phyloP scores from a whole-genome alignment of 2,113 vertebrate genomes.

The Anhinga anhinga region DNA sequence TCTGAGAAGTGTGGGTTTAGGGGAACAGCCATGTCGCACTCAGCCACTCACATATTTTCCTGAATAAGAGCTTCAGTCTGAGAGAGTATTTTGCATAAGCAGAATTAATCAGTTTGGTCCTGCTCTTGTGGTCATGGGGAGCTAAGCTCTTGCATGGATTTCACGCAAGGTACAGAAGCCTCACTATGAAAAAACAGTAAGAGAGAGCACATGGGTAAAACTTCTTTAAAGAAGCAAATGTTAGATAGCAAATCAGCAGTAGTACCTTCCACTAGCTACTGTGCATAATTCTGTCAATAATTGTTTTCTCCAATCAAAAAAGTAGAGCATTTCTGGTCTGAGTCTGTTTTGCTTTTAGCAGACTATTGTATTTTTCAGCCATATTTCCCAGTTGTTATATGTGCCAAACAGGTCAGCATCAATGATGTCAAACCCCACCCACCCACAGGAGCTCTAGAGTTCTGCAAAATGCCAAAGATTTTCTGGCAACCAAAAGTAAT shows the following conservation, averaged over 20 bases:
- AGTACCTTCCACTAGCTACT: not conserved
- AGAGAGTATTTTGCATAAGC: not conserved
- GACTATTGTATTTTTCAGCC: not conserved
- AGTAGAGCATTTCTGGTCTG: not conserved
- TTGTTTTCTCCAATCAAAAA: not conserved
- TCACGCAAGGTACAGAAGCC: not conserved
- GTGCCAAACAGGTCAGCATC: not conserved
- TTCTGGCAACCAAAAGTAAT: constrained; percentile 6
- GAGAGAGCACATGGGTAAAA: not conserved
- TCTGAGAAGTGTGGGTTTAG: not conserved
- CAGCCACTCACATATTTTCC: not conserved
- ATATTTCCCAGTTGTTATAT: not conserved
- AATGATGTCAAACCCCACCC: not conserved
- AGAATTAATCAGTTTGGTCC: constrained; percentile 6
- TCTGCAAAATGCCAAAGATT: constrained; percentile 9
- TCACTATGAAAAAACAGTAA: not conserved
- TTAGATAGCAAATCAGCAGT: not conserved
- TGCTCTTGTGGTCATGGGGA: not conserved
- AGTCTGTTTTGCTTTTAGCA: not conserved
- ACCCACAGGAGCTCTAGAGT: not conserved
- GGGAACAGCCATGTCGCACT: not conserved
- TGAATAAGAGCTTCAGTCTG: not conserved
- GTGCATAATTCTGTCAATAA: not conserved
- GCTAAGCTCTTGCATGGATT: not conserved
- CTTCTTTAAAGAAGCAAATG: not conserved